Conservation (phyloP, 2,888 invertebrate species). For the Augochlorella aurata region DNA sequence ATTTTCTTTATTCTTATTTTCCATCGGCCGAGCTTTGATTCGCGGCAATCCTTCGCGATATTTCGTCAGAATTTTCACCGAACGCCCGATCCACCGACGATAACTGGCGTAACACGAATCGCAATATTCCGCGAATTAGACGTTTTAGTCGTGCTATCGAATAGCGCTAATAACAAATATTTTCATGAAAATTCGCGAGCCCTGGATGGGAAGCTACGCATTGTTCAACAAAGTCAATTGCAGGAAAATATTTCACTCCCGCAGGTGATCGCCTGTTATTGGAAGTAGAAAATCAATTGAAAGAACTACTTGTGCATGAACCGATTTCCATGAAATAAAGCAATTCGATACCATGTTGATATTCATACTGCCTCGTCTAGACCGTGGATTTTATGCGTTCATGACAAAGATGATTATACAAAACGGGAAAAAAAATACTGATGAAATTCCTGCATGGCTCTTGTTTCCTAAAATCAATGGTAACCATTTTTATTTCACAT, state of each 20-base stretch:
- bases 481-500: no score
- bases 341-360: background rate
- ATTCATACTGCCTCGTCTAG: no score
- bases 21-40: constrained; percentile 33
- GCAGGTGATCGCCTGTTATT: background rate
- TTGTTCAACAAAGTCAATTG: background rate
- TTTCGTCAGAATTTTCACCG: background rate
- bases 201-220: no score
- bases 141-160: constrained; percentile 35
- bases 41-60: constrained; percentile 31
- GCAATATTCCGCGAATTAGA: constrained; percentile 37
- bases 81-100: constrained; percentile 20
- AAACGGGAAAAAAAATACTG: no score
- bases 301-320: background rate
- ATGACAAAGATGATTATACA: no score
- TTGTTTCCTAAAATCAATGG: no score
- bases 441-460: no score
- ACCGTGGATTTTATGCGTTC: no score
- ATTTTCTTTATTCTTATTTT: constrained; percentile 13
- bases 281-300: background rate
- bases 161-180: constrained; percentile 34
- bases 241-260: background rate
- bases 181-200: constrained; percentile 13
- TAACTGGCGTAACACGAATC: constrained; percentile 40
- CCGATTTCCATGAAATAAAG: background rate